Conservation (phyloP, 2,113 vertebrate genomes). For the Genyomyrus donnyi region DNA sequence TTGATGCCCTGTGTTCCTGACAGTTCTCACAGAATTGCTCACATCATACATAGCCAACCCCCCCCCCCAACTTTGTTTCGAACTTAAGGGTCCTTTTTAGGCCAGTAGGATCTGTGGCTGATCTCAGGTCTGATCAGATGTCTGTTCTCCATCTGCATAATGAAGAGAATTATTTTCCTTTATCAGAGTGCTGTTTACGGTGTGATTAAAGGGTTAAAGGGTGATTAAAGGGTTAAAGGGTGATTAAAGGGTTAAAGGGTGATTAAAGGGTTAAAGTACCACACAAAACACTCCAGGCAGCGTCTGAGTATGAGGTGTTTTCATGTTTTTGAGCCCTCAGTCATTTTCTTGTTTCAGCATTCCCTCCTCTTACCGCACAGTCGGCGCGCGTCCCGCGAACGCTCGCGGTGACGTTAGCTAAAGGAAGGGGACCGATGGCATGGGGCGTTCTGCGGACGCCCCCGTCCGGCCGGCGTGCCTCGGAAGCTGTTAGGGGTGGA, state of each 20-base stretch:
- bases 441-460: neutral
- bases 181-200: neutral
- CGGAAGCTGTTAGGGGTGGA: neutral
- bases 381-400: neutral
- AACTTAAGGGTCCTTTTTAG: neutral
- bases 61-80: neutral
- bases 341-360: neutral
- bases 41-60: neutral
- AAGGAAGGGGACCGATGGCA: neutral
- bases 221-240: neutral
- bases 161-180: neutral
- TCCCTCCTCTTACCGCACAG: neutral
- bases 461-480: neutral
- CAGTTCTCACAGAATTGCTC: neutral
- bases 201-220: neutral
- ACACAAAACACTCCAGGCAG: neutral
- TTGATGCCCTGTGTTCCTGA: constrained; percentile 7
- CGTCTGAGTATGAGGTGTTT: neutral
- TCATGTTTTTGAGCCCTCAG: neutral
- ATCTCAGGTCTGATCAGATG: neutral
- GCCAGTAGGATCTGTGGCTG: neutral
- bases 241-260: neutral
- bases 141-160: neutral
- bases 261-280: neutral
- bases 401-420: neutral